Conservation (phyloP, 2,888 invertebrate species). For the Sinopyrophorus schimmeli region DNA sequence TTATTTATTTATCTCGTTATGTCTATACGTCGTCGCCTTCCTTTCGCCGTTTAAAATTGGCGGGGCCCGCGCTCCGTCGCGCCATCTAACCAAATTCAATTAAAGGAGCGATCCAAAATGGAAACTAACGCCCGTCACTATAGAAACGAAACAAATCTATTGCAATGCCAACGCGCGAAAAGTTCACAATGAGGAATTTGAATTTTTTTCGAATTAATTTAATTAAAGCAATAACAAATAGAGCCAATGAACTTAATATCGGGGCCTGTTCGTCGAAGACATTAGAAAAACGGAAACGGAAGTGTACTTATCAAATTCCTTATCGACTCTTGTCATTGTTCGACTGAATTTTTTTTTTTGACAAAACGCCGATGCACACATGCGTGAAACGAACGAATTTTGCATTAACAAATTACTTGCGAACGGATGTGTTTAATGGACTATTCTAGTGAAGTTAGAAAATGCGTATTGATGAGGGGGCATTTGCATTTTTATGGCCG, state of each 20-base stretch:
- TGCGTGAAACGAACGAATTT: constrained; percentile 53
- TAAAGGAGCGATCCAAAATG: too few relatives aligned
- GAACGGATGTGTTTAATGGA: constrained; percentile 52
- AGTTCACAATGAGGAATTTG: too few relatives aligned
- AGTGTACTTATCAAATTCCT: constrained; percentile 47
- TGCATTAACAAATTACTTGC: constrained; percentile 52
- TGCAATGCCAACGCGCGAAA: too few relatives aligned
- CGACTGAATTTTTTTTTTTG: constrained; percentile 44
- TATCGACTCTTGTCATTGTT: constrained; percentile 50
- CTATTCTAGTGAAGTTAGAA: constrained; percentile 42
- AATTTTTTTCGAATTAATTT: too few relatives aligned
- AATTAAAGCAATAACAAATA: too few relatives aligned
- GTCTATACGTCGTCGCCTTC: too few relatives aligned
- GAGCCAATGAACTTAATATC: constrained; percentile 36
- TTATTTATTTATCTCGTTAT: not conserved
- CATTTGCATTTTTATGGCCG: constrained; percentile 44
- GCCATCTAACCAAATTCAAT: too few relatives aligned
- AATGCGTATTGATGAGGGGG: constrained; percentile 38
- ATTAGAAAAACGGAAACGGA: constrained; percentile 46
- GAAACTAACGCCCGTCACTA: too few relatives aligned
- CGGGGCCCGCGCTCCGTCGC: too few relatives aligned
- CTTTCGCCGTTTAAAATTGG: too few relatives aligned
- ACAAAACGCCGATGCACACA: constrained; percentile 48
- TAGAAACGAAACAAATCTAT: too few relatives aligned
- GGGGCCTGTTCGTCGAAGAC: constrained; percentile 38